Percentiles rank a stretch among this genome's conserved stretches.
Evolutionary conservation across 1,140 invertebrate genomes (phyloP).

Genomic region (Philopotamus ludificatus): DNA sequence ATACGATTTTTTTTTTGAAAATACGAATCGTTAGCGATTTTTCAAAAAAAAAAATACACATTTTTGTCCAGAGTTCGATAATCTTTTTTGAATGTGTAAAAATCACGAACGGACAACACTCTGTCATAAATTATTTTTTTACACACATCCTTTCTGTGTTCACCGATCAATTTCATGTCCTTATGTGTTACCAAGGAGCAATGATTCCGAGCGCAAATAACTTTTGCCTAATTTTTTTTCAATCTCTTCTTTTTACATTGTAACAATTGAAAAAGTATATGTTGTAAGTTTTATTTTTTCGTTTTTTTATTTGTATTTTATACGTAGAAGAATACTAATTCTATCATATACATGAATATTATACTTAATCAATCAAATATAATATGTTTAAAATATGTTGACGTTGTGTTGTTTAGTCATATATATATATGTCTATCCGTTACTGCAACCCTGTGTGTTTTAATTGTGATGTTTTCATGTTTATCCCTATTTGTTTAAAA

Average conservation of each 20-base stretch:
- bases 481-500: slow-evolving; percentile 9
- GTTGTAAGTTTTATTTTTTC: neutral
- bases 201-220: slow-evolving; percentile 42
- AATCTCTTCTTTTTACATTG: slow-evolving; percentile 4
- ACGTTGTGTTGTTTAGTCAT: neutral
- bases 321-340: neutral
- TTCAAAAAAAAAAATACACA: neutral
- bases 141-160: too few relatives aligned
- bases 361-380: too few relatives aligned
- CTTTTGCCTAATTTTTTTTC: slow-evolving; percentile 40
- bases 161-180: neutral
- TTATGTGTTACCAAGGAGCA: slow-evolving; percentile 29
- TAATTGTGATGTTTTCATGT: neutral
- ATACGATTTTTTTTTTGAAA: too few relatives aligned
- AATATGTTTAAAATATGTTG: neutral
- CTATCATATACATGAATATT: neutral
- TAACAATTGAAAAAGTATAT: slow-evolving; percentile 12
- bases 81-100: too few relatives aligned
- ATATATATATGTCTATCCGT: neutral
- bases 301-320: neutral
- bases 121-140: too few relatives aligned
- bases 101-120: too few relatives aligned
- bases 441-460: neutral
- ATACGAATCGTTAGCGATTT: neutral
- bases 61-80: too few relatives aligned